Evolutionary conservation across 2,888 invertebrate genomes (phyloP).

Genomic region (Eudasyphora cyanicolor): DNA sequence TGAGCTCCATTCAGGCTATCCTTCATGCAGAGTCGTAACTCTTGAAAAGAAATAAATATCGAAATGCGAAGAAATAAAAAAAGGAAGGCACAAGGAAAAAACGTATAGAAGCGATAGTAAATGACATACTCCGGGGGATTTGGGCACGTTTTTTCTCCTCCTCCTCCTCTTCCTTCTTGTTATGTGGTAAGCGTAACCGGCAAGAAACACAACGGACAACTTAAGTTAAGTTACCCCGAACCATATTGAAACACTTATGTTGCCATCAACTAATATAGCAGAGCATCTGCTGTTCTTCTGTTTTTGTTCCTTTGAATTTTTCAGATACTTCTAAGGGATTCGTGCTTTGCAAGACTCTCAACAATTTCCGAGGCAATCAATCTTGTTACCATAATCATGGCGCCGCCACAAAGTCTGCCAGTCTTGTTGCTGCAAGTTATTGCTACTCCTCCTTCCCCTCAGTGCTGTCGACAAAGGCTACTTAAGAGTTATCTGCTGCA

Average conservation of each 20-base stretch:
- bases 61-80: background rate
- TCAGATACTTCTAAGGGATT: constrained; percentile 19
- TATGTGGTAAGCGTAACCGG: no score
- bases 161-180: no score
- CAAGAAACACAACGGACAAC: background rate
- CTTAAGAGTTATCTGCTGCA: constrained; percentile 44
- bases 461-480: constrained; percentile 16
- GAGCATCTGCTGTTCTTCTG: background rate
- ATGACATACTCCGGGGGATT: constrained; percentile 39
- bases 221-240: constrained; percentile 9
- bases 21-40: background rate
- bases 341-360: constrained; percentile 47
- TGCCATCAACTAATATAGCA: constrained; percentile 11
- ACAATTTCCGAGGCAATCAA: constrained; percentile 62
- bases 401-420: constrained; percentile 62
- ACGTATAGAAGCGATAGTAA: constrained; percentile 19
- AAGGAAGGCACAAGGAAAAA: background rate
- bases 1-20: background rate
- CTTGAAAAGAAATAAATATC: constrained; percentile 27
- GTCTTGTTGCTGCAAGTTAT: background rate
- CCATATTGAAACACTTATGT: constrained; percentile 40
- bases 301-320: constrained; percentile 3
- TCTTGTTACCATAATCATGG: constrained; percentile 61
- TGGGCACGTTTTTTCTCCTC: background rate
- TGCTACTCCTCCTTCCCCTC: background rate